Evolutionary conservation across 92 coral and sea anemone genomes (phyloP).

Genomic region (Phenganax stokvisi): DNA sequence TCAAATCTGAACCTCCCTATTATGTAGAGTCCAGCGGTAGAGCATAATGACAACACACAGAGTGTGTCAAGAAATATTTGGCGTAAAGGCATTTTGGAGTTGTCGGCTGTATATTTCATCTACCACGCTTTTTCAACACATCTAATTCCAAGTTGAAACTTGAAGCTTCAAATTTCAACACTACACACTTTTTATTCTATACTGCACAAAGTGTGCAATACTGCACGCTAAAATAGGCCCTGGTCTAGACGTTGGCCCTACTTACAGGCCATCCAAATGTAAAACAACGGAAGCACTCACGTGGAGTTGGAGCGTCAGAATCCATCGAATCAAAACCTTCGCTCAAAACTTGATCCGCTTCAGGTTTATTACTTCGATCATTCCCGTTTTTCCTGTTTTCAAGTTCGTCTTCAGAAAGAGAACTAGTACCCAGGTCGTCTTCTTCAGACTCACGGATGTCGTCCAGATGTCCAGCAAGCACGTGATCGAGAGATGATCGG

Average conservation of each 20-base stretch:
- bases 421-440: slow-evolving; percentile 37
- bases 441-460: slow-evolving; percentile 85
- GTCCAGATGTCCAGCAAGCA: slow-evolving; percentile 68
- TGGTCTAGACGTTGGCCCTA: not conserved
- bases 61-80: too few relatives aligned
- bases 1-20: not conserved
- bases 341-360: slow-evolving; percentile 20
- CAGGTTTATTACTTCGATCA: not conserved
- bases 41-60: not conserved
- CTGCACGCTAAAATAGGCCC: too few relatives aligned
- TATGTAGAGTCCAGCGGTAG: not conserved
- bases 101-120: too few relatives aligned
- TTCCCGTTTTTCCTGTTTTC: slow-evolving; percentile 1
- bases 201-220: too few relatives aligned
- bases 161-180: too few relatives aligned
- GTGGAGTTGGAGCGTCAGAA: slow-evolving; percentile 13
- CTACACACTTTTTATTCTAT: too few relatives aligned
- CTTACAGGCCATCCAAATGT: not conserved
- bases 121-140: too few relatives aligned
- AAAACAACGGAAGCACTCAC: not conserved
- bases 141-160: too few relatives aligned
- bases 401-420: slow-evolving; percentile 23
- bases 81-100: too few relatives aligned
- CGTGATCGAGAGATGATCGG: slow-evolving; percentile 80
- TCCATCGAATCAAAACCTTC: slow-evolving; percentile 37